Evolutionary conservation across 2,113 vertebrate species (phyloP).

Genomic region (Atrichornis clamosus): DNA sequence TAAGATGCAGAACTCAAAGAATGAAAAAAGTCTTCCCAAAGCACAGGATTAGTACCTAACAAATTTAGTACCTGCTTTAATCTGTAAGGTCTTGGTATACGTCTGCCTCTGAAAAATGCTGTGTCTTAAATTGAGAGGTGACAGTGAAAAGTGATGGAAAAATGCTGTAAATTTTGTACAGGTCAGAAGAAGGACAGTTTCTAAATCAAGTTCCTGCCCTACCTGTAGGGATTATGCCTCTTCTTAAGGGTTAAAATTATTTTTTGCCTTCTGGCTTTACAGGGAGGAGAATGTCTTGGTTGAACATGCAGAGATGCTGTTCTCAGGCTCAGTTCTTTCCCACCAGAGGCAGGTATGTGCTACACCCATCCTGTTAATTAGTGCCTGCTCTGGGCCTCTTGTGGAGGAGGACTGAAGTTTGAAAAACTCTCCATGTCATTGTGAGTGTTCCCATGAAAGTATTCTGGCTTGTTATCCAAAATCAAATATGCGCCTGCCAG

Average conservation of each 20-base stretch:
- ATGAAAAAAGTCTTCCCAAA: background rate
- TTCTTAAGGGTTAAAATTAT: background rate
- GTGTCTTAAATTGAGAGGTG: background rate
- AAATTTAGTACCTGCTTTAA: background rate
- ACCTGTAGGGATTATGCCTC: background rate
- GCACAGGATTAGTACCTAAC: background rate
- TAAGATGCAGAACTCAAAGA: background rate
- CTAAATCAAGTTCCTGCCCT: background rate
- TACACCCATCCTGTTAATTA: constrained; percentile 46
- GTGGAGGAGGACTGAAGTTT: constrained; percentile 12
- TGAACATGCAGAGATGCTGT: rapidly evolving
- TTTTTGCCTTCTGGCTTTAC: background rate
- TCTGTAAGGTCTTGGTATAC: background rate
- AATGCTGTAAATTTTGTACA: background rate
- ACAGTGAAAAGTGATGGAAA: background rate
- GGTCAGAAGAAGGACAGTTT: background rate
- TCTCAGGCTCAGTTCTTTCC: background rate
- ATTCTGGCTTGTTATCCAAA: background rate
- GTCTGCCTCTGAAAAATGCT: background rate
- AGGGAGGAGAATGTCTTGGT: rapidly evolving
- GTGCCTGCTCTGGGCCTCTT: background rate
- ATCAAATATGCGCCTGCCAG: constrained; percentile 16
- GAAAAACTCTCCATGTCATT: background rate
- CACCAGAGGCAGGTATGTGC: constrained; percentile 32
- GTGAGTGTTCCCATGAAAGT: constrained; percentile 9